These are phyloP conservation scores for Siphlonurus alternatus DNA, from an alignment of 2,888 invertebrate species.

Conservation along the genomic window DNA sequence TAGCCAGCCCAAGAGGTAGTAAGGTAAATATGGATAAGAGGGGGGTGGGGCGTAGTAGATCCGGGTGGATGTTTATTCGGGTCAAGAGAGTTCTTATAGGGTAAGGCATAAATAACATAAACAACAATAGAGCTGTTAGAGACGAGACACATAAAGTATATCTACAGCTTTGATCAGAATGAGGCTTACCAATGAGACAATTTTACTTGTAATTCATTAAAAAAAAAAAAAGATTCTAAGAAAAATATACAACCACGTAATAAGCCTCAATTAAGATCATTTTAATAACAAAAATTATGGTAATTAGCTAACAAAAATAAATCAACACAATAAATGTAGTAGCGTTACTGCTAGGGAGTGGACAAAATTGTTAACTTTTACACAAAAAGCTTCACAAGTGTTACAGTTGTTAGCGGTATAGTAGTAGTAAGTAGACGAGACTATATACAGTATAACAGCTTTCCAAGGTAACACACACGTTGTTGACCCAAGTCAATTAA, in stretches of 20 bases:
- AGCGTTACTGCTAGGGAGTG: background rate
- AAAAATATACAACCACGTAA: background rate
- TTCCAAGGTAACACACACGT: background rate
- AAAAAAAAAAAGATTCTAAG: background rate
- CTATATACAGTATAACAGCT: too few species aligned
- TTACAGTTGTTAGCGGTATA: constrained; percentile 4
- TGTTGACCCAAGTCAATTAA: background rate
- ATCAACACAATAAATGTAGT: background rate
- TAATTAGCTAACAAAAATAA: background rate
- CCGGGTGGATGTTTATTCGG: too few species aligned
- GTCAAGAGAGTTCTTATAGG: too few species aligned
- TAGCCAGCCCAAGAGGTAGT: constrained; percentile 14
- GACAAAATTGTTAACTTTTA: background rate
- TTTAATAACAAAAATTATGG: background rate
- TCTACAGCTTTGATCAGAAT: too few species aligned
- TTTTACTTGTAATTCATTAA: too few species aligned
- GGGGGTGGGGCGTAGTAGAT: too few species aligned
- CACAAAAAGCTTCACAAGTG: background rate
- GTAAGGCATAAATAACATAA: too few species aligned
- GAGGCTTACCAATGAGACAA: too few species aligned
- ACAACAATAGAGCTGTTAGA: too few species aligned
- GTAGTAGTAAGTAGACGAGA: constrained; percentile 9
- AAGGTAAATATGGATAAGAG: too few species aligned
- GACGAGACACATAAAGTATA: too few species aligned
- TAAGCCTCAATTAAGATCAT: background rate